Evolutionary conservation across 1,140 invertebrate genomes (phyloP).

Genomic region (roundworm (Caenorhabditis elegans)): WBcel235 BX284604.4:17081501-17082000

Average conservation of each 20-base stretch:
- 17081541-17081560: constrained; percentile 67
- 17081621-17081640: constrained; percentile 72
- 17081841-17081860: too few species aligned
- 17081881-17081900: too few species aligned
- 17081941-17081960: too few species aligned
- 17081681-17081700: constrained; percentile 81
- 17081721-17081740: constrained; percentile 87
- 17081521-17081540: constrained; percentile 61
- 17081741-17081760: constrained; percentile 78
- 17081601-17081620: constrained; percentile 74
- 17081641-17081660: constrained; percentile 72
- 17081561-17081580: constrained; percentile 73
- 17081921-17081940: too few species aligned
- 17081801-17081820: too few species aligned
- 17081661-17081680: constrained; percentile 68
- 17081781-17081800: neutral
- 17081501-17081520: constrained; percentile 56
- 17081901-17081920: too few species aligned
- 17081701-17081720: constrained; percentile 88
- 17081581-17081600: constrained; percentile 79
- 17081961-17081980: too few species aligned
- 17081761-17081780: constrained; percentile 67
- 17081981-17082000: too few species aligned
- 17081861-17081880: too few species aligned
- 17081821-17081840: too few species aligned